Base-by-base conservation (phyloP, 2,888 invertebrate genomes). In the Axea sp. region DNA sequence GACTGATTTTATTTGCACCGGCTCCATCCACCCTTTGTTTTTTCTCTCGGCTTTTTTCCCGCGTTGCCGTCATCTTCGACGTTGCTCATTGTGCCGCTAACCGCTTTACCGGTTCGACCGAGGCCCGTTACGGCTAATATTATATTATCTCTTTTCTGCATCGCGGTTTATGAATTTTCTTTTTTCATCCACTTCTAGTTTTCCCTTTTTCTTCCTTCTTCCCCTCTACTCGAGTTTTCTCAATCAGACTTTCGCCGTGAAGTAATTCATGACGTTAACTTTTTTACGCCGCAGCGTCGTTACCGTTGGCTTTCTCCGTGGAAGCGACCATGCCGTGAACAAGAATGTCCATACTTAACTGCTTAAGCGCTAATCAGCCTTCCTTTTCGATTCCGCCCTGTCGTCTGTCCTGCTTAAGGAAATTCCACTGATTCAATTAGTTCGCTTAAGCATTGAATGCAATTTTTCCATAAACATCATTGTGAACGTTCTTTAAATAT, bases 131-230 rank as follows among this genome's bases (percentile, higher is more conserved):
- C 55, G 76, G 81, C 79, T 81, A 81, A 85, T 86, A 86, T 87
- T 85, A 82, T 85, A 87, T 87, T 87, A 87, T 82, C 85, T 82
- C 81, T 80, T 83, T 85, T 84, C 81, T 81, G 80, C 83, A 79
- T 80, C 83, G 81, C 78, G 80, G 81, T 84, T 84, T 82, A 82
- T 84, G 81, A 83, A 84, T 84, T 84, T 83, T 79, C 30, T 31
- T 35, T 19, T 8, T n/a, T 26, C 11, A n/a, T 8, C 33, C 11
- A 26, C 39, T 55, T 47, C 65, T 37, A 19, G 59, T 49, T 51
- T 6, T 5, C 39, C 15, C 45, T 53, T 64, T 68, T 26, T 60
- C 60, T 35, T 8, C 8, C 7, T 5, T 28, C 17, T 15, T 12
- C 17, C 28, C 30, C 76, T 72, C 65, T 60, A 68, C 57, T 72